Conservation (phyloP, 2,888 invertebrate genomes). For the Hydriomena furcata region DNA sequence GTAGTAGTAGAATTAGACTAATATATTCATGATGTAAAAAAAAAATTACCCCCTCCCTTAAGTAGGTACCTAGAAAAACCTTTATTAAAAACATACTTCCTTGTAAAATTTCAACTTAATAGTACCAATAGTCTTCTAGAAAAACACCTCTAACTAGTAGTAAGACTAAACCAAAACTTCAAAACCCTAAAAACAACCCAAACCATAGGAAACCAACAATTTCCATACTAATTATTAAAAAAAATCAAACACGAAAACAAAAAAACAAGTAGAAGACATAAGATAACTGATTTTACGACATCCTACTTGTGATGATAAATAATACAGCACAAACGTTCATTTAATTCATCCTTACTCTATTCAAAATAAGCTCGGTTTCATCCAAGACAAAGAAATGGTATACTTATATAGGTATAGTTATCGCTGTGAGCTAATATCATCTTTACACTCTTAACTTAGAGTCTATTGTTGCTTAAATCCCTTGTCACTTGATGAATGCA, state of each 20-base stretch:
- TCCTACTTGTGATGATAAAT: slow-evolving; percentile 13
- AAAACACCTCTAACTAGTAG: too few relatives aligned
- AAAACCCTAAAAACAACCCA: too few relatives aligned
- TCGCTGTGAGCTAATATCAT: neutral
- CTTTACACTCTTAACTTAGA: neutral
- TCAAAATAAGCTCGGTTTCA: slow-evolving; percentile 1
- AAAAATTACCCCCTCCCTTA: too few relatives aligned
- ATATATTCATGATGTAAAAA: too few relatives aligned
- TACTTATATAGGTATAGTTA: neutral
- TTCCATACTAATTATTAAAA: neutral
- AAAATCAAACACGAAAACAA: neutral
- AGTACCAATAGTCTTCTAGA: too few relatives aligned
- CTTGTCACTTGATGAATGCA: neutral
- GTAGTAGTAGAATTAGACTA: too few relatives aligned
- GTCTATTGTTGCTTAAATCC: neutral
- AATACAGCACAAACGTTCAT: slow-evolving; percentile 10
- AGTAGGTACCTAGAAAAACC: too few relatives aligned
- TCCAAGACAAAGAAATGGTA: neutral
- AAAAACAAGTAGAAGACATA: neutral
- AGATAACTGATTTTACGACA: neutral
- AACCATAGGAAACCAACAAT: too few relatives aligned
- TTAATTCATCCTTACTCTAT: slow-evolving; percentile 1
- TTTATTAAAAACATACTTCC: too few relatives aligned
- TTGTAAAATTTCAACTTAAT: too few relatives aligned
- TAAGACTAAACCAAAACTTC: too few relatives aligned